A percentile compares a stretch with the other conserved stretches of the same genome.
Evolutionary conservation across 1,140 invertebrate species (phyloP).

Genomic region (Drosophila jambulina): DNA sequence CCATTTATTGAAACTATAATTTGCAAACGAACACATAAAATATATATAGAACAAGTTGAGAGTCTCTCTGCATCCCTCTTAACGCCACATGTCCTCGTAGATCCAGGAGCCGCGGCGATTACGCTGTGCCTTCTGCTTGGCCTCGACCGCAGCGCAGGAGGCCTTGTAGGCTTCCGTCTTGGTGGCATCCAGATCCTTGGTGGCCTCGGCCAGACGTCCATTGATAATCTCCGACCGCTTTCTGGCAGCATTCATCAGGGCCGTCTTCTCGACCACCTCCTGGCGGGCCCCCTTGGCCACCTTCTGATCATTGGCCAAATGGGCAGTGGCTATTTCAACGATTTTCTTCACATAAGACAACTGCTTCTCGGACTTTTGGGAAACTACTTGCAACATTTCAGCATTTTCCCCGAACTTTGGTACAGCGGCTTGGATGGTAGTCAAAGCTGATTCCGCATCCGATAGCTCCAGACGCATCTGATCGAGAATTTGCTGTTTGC

Average conservation of each 20-base stretch:
- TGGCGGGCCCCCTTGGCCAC: background rate
- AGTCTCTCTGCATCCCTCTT: too few species aligned
- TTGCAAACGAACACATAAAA: background rate
- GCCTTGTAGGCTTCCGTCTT: background rate
- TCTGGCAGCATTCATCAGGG: background rate
- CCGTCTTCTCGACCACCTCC: background rate
- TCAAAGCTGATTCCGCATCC: background rate
- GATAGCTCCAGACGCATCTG: background rate
- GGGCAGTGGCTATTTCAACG: background rate
- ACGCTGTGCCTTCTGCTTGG: slow-evolving; percentile 1
- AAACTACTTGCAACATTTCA: background rate
- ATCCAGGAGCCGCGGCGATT: background rate
- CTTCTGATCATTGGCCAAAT: background rate
- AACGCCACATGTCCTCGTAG: background rate
- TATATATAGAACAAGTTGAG: background rate
- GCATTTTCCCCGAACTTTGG: background rate
- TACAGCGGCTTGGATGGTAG: background rate
- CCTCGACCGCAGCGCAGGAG: background rate
- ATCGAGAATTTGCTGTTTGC: background rate
- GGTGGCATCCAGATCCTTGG: slow-evolving; percentile 1
- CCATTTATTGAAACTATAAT: background rate
- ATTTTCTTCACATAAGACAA: too few species aligned
- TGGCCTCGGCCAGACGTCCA: background rate
- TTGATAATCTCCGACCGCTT: background rate
- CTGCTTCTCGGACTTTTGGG: background rate